Evolutionary conservation across 1,140 invertebrate genomes (phyloP).

Genomic region (Calephelis virginiensis): DNA sequence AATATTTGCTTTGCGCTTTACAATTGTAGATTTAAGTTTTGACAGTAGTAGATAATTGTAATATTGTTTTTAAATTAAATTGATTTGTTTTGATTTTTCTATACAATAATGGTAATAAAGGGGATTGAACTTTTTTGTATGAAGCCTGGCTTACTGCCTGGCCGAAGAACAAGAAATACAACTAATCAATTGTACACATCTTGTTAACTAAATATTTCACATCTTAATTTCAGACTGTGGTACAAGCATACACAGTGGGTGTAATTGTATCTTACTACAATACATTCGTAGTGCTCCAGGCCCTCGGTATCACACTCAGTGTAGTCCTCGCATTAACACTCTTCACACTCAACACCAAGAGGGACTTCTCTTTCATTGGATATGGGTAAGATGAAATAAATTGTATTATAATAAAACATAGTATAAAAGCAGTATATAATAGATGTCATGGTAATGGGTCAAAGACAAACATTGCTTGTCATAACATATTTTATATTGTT

Average conservation of each 20-base stretch:
- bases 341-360: conserved; percentile 90
- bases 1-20: no score
- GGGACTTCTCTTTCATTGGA: conserved; percentile 87
- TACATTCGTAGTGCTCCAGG: conserved; percentile 85
- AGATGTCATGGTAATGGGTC: no score
- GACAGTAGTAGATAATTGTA: no score
- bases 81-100: no score
- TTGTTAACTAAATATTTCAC: background rate
- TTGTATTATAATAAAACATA: background rate
- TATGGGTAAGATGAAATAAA: conserved; percentile 81
- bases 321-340: conserved; percentile 85
- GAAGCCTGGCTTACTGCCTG: no score
- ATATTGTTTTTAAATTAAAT: no score
- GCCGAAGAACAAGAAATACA: no score
- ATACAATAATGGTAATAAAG: no score
- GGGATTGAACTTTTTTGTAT: no score
- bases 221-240: conserved; percentile 81
- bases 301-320: conserved; percentile 85
- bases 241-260: conserved; percentile 86
- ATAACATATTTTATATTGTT: no score
- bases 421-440: background rate
- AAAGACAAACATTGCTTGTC: no score
- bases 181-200: background rate
- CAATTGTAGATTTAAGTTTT: no score
- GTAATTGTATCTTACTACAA: conserved; percentile 88